Evolutionary conservation across 2,888 invertebrate species (phyloP), one percentile per base, ranked within the genome.

Genomic region (Drosophila rubida): DNA sequence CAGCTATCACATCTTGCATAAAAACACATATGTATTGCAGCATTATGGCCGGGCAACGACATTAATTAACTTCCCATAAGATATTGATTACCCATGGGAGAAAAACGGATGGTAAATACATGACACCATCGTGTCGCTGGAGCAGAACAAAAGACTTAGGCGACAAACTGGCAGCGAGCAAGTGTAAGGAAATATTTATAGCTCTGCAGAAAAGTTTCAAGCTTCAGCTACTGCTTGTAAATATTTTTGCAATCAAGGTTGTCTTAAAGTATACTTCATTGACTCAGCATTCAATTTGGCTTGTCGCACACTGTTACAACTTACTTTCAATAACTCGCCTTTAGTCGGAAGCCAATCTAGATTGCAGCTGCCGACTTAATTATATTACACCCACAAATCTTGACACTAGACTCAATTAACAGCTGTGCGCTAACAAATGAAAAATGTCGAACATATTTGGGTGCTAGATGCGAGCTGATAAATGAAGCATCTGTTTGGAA

Each of bases 21-120:
- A 67, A 68, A 60, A 32, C n/a, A 32, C 49, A 58, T 53, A 58
- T 49, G 27, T 45, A 58, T 59, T 54, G 73, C 66, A 69, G 74
- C 63, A 53, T 46, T 62, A 70, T 64, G 58, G 60, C 48, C 64
- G 50, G 57, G 14, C 62, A 60, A 25, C 45, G 62, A 64, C 65
- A 69, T 62, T 79, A 77, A 84, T 84, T 71, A 79, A 82, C 80
- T 84, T 84, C 83, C 87, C 83, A 84, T 84, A 87, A 63, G 85
- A 81, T 84, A 87, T 87, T 77, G 66, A 77, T 84, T 84, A 79
- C 83, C 58, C 74, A 46, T 62, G 59, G 62, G 64, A 71, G 45
- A 44, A 32, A 25, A 32, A 60, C 60, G 45, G 19, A 64, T 30
- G 57, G 46, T 49, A 68, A 53, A 22, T 41, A 48, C 23, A 55